phyloP scores from a whole-genome alignment of 2,797 vertebrate species.

The Semotilus atromaculatus region DNA sequence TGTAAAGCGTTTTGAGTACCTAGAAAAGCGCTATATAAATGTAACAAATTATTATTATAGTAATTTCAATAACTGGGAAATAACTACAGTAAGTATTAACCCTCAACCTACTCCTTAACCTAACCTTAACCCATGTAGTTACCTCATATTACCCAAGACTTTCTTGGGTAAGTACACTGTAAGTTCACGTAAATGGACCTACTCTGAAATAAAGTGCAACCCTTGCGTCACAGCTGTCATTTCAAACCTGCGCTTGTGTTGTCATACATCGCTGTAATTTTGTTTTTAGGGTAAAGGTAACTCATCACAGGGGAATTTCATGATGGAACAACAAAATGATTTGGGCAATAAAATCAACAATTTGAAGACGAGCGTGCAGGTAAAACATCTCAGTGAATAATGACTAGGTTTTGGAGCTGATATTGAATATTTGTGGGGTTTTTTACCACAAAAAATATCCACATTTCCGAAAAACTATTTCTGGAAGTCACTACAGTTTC shows the following conservation, averaged over 20 bases:
- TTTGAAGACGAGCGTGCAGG: constrained; percentile 80
- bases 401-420: not conserved
- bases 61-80: no score
- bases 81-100: no score
- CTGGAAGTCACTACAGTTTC: not conserved
- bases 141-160: no score
- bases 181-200: no score
- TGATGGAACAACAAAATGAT: constrained; percentile 81
- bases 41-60: no score
- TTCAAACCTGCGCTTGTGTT: not conserved
- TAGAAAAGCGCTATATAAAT: no score
- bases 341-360: constrained; percentile 78
- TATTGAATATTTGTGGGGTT: not conserved
- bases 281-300: constrained; percentile 72
- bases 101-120: no score
- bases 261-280: not conserved
- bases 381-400: constrained; percentile 60
- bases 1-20: no score
- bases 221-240: not conserved
- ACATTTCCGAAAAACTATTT: not conserved
- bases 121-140: no score
- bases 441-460: not conserved
- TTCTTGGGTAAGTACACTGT: no score
- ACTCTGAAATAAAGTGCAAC: no score
- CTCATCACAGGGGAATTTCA: constrained; percentile 70